Conservation (phyloP, 2,888 invertebrate species). For the Romanomermis culicivorax region DNA sequence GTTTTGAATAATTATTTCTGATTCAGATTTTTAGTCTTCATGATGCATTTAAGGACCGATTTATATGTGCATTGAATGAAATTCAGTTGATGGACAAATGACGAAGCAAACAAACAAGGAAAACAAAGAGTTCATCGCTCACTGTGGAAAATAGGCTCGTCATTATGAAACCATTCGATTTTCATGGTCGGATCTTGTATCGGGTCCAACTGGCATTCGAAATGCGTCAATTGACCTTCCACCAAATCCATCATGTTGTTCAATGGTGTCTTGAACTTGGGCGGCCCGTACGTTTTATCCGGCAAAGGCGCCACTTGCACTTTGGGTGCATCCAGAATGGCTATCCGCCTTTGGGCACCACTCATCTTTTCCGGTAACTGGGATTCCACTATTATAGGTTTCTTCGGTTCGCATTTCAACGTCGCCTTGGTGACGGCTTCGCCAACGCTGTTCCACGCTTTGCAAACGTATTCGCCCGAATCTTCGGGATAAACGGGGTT, state of each 20-base stretch:
- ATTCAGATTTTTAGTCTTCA: too few relatives aligned
- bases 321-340: conserved; percentile 52
- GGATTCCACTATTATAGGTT: conserved; percentile 60
- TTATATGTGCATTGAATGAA: too few relatives aligned
- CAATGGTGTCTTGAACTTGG: conserved; percentile 70
- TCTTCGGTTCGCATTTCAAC: conserved; percentile 60
- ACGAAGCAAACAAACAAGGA: too few relatives aligned
- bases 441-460: conserved; percentile 19
- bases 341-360: conserved; percentile 53
- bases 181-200: conserved; percentile 70
- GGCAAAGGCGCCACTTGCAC: conserved; percentile 17
- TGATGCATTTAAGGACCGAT: too few relatives aligned
- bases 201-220: conserved; percentile 78
- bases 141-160: conserved; percentile 51
- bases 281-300: conserved; percentile 52
- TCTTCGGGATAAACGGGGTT: conserved; percentile 80
- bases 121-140: too few relatives aligned
- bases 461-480: conserved; percentile 30
- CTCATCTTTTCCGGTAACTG: conserved; percentile 79
- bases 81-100: too few relatives aligned
- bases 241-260: conserved; percentile 57
- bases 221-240: conserved; percentile 87
- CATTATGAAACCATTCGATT: conserved; percentile 44
- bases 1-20: too few relatives aligned
- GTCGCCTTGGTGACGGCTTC: conserved; percentile 70